phyloP scores from a whole-genome alignment of 2,113 vertebrate species.

The Upupa epops region DNA sequence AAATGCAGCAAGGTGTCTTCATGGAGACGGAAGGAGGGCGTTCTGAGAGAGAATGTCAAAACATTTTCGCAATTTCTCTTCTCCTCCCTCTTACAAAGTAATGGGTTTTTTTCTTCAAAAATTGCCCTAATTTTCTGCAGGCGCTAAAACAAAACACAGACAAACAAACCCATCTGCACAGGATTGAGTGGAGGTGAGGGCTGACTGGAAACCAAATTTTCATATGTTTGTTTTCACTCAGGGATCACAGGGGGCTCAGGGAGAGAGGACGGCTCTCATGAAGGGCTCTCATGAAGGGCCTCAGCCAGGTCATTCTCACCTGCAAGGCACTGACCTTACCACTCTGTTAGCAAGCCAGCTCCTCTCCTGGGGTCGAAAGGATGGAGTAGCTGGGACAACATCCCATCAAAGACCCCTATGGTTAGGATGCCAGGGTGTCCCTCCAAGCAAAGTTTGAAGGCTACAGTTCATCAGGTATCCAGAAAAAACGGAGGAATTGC shows the following conservation, averaged over 20 bases:
- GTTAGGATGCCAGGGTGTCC: not conserved
- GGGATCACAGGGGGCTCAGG: not conserved
- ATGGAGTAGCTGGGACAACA: not conserved
- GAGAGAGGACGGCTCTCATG: not conserved
- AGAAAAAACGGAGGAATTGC: not conserved
- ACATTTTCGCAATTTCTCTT: not conserved
- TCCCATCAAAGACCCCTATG: not conserved
- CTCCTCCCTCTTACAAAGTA: not conserved
- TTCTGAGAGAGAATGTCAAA: not conserved
- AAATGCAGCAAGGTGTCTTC: constrained; percentile 3
- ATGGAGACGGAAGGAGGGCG: not conserved
- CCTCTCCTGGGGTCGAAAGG: not conserved
- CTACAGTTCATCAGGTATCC: not conserved
- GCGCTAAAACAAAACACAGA: not conserved
- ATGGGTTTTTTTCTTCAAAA: not conserved
- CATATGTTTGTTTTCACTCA: not conserved
- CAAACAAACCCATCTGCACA: not conserved
- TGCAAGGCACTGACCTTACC: not conserved
- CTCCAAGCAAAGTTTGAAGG: not conserved
- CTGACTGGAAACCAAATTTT: not conserved
- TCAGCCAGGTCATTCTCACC: not conserved
- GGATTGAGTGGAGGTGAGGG: not conserved
- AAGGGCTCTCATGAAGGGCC: not conserved
- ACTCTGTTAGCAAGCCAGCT: not conserved
- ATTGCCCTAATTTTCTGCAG: not conserved